phyloP scores from a whole-genome alignment of 2,113 vertebrate genomes.

The Vulpes ferrilata region DNA sequence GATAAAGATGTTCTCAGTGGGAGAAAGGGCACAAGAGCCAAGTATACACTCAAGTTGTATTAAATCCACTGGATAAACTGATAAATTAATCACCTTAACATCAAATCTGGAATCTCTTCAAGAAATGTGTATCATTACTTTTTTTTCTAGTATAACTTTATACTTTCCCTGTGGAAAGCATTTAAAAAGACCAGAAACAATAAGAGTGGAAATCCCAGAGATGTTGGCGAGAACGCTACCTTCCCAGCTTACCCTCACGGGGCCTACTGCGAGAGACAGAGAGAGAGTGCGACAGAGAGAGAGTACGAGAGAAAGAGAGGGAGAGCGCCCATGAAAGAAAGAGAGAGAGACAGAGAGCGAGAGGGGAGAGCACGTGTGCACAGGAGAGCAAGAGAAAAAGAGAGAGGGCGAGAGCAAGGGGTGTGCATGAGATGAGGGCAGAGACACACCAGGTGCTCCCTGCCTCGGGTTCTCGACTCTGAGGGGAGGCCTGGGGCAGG shows the following conservation, averaged over 20 bases:
- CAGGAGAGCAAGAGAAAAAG: no score
- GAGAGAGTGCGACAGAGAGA: no score
- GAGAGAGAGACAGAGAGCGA: no score
- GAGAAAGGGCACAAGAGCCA: background rate
- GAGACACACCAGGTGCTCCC: background rate
- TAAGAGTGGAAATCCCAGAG: background rate
- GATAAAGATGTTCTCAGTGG: background rate
- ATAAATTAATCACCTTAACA: no score
- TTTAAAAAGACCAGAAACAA: background rate
- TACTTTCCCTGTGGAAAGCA: background rate
- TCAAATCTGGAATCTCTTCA: background rate
- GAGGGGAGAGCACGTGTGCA: no score
- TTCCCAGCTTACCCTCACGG: no score
- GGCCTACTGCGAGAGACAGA: no score
- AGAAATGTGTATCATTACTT: background rate
- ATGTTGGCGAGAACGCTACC: accelerated
- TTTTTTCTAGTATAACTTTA: background rate
- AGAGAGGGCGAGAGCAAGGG: no score
- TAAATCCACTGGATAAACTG: background rate
- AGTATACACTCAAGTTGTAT: background rate
- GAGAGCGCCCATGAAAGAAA: no score
- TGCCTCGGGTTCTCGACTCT: background rate
- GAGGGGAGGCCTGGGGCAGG: background rate
- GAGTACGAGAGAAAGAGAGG: no score
- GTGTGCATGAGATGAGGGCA: accelerated